A percentile compares a stretch with the other conserved stretches of the same genome.
These are phyloP conservation scores for Drosophila greeni DNA, from an alignment of 2,888 invertebrate genomes.

Conservation along the genomic window DNA sequence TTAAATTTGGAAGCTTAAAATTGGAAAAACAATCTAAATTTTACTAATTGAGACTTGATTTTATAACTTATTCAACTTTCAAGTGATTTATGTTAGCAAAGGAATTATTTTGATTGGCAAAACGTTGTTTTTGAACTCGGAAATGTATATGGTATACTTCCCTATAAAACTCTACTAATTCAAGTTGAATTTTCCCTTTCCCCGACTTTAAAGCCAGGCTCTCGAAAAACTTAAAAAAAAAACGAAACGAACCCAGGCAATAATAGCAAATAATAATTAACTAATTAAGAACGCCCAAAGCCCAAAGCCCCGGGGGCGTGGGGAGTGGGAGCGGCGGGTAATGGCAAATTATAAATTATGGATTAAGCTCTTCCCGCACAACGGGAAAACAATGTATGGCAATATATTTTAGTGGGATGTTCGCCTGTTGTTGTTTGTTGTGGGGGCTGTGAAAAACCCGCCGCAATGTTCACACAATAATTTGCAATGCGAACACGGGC, in stretches of 20 bases:
- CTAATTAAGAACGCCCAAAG: slow-evolving; percentile 56
- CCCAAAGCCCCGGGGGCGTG: too few species aligned
- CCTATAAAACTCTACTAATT: slow-evolving; percentile 1
- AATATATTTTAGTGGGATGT: slow-evolving; percentile 9
- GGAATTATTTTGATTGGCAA: neutral
- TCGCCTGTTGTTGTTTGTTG: slow-evolving; percentile 1
- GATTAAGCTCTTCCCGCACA: slow-evolving; percentile 47
- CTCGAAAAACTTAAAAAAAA: neutral
- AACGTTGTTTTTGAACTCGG: neutral
- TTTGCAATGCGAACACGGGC: slow-evolving; percentile 56
- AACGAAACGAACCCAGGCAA: slow-evolving; percentile 32
- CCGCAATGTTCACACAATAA: slow-evolving; percentile 64
- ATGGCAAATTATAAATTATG: slow-evolving; percentile 61
- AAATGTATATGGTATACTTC: neutral
- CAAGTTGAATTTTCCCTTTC: slow-evolving; percentile 5
- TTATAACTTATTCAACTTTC: neutral
- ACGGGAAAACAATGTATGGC: slow-evolving; percentile 35
- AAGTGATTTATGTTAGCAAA: neutral
- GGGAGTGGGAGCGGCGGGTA: slow-evolving; percentile 36
- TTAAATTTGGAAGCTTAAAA: too few species aligned
- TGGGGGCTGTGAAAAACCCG: slow-evolving; percentile 46
- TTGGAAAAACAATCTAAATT: neutral
- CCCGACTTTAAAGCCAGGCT: slow-evolving; percentile 5
- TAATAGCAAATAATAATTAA: slow-evolving; percentile 60
- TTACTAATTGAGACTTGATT: neutral